Evolutionary conservation across 37 sponge, comb jelly and placozoan genomes (phyloP).

Genomic region (Geodia barretti): DNA sequence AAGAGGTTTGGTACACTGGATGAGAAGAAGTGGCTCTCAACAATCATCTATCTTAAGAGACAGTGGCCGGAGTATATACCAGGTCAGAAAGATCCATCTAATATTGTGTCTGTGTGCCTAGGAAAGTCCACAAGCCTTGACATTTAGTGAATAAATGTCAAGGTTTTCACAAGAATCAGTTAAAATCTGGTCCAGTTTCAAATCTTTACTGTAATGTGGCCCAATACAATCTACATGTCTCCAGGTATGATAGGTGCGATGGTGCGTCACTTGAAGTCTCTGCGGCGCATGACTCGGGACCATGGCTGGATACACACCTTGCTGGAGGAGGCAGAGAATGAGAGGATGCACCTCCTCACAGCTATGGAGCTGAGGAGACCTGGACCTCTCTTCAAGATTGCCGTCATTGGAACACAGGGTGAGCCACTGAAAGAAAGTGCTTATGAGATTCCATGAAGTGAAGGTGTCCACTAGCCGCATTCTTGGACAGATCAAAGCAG

Average conservation of each 20-base stretch:
- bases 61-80: conserved; percentile 88
- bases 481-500: too few species aligned
- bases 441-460: too few species aligned
- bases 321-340: conserved; percentile 95
- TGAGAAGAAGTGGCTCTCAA: conserved; percentile 88
- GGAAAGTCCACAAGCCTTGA: too few species aligned
- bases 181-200: too few species aligned
- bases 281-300: conserved; percentile 75
- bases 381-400: conserved; percentile 56
- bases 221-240: too few species aligned
- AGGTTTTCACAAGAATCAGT: too few species aligned
- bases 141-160: neutral
- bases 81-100: too few species aligned
- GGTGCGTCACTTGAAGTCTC: conserved; percentile 82
- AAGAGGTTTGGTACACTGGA: conserved; percentile 60
- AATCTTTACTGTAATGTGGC: too few species aligned
- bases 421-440: too few species aligned
- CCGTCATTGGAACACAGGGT: conserved; percentile 74
- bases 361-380: conserved; percentile 73
- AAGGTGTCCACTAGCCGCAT: too few species aligned
- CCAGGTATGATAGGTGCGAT: conserved; percentile 91
- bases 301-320: conserved; percentile 95
- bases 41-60: conserved; percentile 90
- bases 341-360: conserved; percentile 93
- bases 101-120: too few species aligned